Evolutionary conservation across 2,113 vertebrate genomes (phyloP), one percentile per base, ranked within the genome.

Genomic region (Saccopteryx bilineata): DNA sequence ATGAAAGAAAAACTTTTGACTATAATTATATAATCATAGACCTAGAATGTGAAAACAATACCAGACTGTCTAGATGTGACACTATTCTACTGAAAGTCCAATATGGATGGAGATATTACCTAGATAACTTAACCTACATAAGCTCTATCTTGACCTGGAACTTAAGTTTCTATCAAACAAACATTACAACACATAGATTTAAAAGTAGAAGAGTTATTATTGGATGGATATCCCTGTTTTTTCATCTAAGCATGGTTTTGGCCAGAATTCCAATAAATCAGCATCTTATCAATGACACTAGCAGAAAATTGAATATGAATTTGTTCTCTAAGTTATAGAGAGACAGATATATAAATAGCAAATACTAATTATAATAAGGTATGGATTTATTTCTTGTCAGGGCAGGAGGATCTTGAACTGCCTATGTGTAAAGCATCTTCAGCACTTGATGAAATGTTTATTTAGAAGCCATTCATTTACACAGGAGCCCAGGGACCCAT

Each of bases 161-260:
- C 31, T 72, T 94, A 87, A 92, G 48, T 11, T 84, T n/a, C 26
- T 71, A 76, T 80, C 81, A 90, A 93, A 50, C 61, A 91, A 88
- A 87, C 52, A 87, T 31, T 71, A 61, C 6, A 79, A 58, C 17
- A 80, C 17, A 84, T 3, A 85, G 23, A 91, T 46, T 80, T 80
- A 19, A 89, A 94, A 89, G 71, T 1, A 86, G 26, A 85, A 85
- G 33, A 79, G 87, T n/a, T 66, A 39, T 39, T 39, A 39, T 74
- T 66, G 72, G 1, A 39, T 58, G 12, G 68, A 72, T 88, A 58
- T 60, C 18, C 50, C 31, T 21, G 24, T 87, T 95, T 93, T 90
- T 95, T 81, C 52, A 92, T 71, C 33, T 74, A 66, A 76, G 75
- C 54, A 88, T 52, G 31, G 2, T 87, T 82, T 89, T 19, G 46